Conservation (phyloP, 2,888 invertebrate species). For the Microplitis deprimator region DNA sequence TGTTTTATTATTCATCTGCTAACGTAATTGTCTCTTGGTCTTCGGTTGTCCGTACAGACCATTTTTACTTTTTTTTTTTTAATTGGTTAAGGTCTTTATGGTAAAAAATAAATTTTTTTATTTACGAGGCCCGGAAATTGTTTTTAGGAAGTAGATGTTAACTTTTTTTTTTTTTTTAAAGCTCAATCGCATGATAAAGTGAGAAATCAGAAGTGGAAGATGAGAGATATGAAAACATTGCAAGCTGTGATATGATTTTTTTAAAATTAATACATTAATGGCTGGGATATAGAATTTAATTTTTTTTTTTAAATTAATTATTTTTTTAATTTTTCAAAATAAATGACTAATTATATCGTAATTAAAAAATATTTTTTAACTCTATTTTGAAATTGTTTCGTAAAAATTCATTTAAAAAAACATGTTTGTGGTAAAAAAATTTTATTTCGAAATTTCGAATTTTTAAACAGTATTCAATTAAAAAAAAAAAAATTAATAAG, state of each 20-base stretch:
- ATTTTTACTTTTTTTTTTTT: conserved; percentile 3
- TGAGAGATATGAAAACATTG: conserved; percentile 39
- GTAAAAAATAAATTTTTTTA: neutral
- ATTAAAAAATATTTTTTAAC: no score
- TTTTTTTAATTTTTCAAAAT: no score
- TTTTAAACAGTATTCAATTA: no score
- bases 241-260: conserved; percentile 39
- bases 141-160: neutral
- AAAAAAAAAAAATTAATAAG: no score
- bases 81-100: neutral
- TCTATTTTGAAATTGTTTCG: no score
- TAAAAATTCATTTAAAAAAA: no score
- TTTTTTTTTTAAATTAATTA: neutral
- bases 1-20: conserved; percentile 57
- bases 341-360: no score
- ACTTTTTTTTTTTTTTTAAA: conserved; percentile 3
- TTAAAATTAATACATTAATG: neutral
- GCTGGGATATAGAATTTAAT: neutral
- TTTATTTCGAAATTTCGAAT: no score
- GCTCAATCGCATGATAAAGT: neutral
- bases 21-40: conserved; percentile 23
- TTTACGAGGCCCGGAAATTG: conserved; percentile 6
- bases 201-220: conserved; percentile 24
- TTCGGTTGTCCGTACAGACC: neutral
- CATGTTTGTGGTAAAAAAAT: no score